These are phyloP conservation scores for Ibidorhyncha struthersii DNA, from an alignment of 2,113 vertebrate genomes.

Conservation along the genomic window DNA sequence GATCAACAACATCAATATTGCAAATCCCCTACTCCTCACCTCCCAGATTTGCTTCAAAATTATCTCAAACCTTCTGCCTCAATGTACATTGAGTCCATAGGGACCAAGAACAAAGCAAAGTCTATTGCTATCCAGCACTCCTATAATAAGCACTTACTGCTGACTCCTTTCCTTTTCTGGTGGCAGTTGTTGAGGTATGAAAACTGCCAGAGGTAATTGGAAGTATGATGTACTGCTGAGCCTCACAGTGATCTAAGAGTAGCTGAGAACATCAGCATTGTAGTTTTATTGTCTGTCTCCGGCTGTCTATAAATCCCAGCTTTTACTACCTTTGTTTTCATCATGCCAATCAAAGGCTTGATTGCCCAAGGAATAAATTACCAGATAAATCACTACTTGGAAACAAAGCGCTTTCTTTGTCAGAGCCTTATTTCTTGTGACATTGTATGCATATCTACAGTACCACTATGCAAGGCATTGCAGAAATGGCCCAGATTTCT, in stretches of 20 bases:
- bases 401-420: not conserved
- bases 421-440: not conserved
- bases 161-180: slow-evolving; percentile 46
- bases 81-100: not conserved
- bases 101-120: slow-evolving; percentile 43
- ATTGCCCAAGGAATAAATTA: slow-evolving; percentile 50
- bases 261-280: slow-evolving; percentile 6
- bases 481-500: not conserved
- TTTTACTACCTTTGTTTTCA: slow-evolving; percentile 52
- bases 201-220: slow-evolving; percentile 67
- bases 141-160: slow-evolving; percentile 22
- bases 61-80: not conserved
- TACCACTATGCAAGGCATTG: not conserved
- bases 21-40: not conserved
- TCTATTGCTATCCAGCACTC: not conserved
- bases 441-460: not conserved
- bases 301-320: slow-evolving; percentile 39
- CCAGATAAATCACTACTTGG: not conserved
- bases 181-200: slow-evolving; percentile 46
- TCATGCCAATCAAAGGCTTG: slow-evolving; percentile 49
- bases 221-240: slow-evolving; percentile 52
- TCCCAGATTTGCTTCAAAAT: not conserved
- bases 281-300: slow-evolving; percentile 47
- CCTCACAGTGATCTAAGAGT: not conserved
- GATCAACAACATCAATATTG: not conserved